Evolutionary conservation across 2,888 invertebrate genomes (phyloP), one percentile per base, ranked within the genome.

Genomic region (Steinernema hermaphroditum): DNA sequence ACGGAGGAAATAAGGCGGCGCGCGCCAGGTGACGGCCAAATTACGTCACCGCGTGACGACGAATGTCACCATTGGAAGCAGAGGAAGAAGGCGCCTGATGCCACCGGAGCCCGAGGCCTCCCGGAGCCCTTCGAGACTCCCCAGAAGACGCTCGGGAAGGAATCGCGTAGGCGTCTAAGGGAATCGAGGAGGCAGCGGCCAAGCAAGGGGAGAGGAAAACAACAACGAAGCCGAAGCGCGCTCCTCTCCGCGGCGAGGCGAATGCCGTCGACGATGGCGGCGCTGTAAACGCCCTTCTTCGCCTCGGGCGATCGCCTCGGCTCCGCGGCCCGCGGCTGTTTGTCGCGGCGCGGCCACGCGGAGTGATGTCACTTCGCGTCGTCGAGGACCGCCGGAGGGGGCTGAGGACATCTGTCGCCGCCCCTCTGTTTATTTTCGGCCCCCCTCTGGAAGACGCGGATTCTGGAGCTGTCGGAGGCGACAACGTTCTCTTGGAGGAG

Each of bases 21-120:
- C 14, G 54, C 24, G 54, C 54, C 54, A 54, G 54, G 54, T 54
- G 54, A 54, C 54, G 54, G 12, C 54, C n/a, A n/a, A n/a, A 54
- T 54, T 22, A 54, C 54, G 54, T 54, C 54, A 54, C 24, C 24
- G 54, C 24, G 54, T 54, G 54, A 54, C 54, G 54, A 54, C 22
- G 22, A 54, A 54, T 54, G 54, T 54, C 24, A 27, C 54, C 54
- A 22, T 54, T 22, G 54, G 27, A 22, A 27, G 54, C 14, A 54
- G 27, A 22, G 27, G 2, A 27, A 54, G 27, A 27, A 54, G 37
- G 37, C 6, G 37, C 37, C 37, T 12, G 37, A 37, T 12, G 37
- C 37, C 37, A 37, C 37, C 37, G n/a, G n/a, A n/a, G n/a, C n/a
- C n/a, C n/a, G n/a, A n/a, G n/a, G n/a, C n/a, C n/a, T n/a, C n/a